Evolutionary conservation across 2,888 invertebrate species (phyloP), one percentile per base, ranked within the genome.

Genomic region (Metallyticus violacea): DNA sequence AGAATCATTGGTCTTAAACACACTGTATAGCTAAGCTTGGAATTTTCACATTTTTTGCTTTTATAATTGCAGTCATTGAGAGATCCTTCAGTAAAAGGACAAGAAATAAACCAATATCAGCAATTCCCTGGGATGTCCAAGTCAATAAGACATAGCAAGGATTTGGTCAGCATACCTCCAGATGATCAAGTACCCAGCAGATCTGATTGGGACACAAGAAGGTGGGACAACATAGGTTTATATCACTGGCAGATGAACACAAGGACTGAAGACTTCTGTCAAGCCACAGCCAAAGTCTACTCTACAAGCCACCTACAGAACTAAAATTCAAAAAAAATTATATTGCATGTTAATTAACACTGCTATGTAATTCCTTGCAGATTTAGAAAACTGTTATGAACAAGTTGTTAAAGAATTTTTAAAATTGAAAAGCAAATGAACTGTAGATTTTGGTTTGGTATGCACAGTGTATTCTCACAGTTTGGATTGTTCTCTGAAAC

Each of bases 131-230:
- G 87, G 7, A 27, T 88, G 79, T 87, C 87, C 77, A 88, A 88
- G 86, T 88, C 88, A 26, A 87, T 87, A 9, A 86, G 88, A 7
- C 85, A 87, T 40, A 76, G 78, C 79, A 88, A 88, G 77, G 76
- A 30, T 27, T 62, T 86, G 28, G 76, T 79, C 82, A 84, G 28
- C 27, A 84, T 80, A 25, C 87, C 84, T 77, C 83, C 88, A n/a
- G 88, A 88, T 79, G 88, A 88, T 77, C 81, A 86, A 25, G 83
- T 85, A 22, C 87, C 88, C 78, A 88, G 88, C 86, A 86, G 87
- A 30, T 89, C 89, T n/a, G 89, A 88, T 77, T 89, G 89, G 88
- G 89, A 89, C 87, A 88, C 89, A 22, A 81, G 88, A 82, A 88
- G 89, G 89, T 89, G 78, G 85, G 86, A 81, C 29, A 79, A 62